Evolutionary conservation across 2,888 invertebrate species (phyloP), one percentile per base, ranked within the genome.

Genomic region (Carterocephalus palaemon): DNA sequence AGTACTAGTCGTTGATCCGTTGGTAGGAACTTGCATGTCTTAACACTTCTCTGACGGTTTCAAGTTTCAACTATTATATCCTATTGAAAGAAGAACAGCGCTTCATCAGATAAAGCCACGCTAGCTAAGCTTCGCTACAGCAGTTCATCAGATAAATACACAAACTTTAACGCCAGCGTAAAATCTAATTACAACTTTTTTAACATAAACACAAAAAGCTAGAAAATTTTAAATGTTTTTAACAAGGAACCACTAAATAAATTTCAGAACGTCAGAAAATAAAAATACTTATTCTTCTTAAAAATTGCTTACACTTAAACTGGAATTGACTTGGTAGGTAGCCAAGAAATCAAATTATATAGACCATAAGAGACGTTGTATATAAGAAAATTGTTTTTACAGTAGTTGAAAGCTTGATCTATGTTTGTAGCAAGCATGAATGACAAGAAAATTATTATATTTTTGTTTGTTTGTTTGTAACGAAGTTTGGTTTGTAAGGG

Each of bases 381-480:
- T 36, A 29, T 43, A 36, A 43, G 43, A 43, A 28, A 36, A 43
- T 43, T 43, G 43, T 43, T 43, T 41, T 36, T 23, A 43, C 36
- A 36, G 29, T 29, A 36, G 22, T 31, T 43, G 29, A 10, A 36
- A 33, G 9, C 13, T 20, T 43, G 36, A 36, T 16, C 20, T 43
- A 43, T 43, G 36, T 36, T 26, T 16, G 9, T 26, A 10, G 15
- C 17, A 29, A 19, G 20, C 23, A 10, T 15, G 15, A 12, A 15
- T 8, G 15, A 12, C 42, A 15, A 29, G 16, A 29, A 5, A 16
- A 29, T 22, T 43, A 36, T 43, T 9, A 22, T 10, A 22, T 42
- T 26, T 10, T 34, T 28, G 34, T 43, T 22, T 9, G 8, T 12
- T 28, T 15, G n/a, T 6, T 16, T 4, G 5, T 3, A 28, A 5